These are phyloP conservation scores for Pectinophora gossypiella DNA, from an alignment of 1,140 invertebrate species.

Conservation along the genomic window DNA sequence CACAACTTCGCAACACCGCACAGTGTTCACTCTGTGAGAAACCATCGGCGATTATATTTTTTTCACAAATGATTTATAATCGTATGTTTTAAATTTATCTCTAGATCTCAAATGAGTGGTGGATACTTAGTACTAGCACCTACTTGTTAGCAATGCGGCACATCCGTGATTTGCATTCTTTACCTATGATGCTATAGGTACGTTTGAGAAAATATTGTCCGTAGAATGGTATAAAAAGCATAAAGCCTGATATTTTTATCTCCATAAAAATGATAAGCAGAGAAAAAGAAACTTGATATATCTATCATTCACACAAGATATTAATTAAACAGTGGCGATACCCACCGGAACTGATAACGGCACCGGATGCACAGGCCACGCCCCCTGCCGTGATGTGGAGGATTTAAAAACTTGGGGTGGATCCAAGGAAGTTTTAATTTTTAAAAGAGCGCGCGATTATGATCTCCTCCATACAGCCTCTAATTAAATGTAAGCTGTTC, in stretches of 20 bases:
- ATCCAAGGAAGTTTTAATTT: conserved; percentile 17
- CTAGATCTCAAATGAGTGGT: not conserved
- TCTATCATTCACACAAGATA: conserved; percentile 32
- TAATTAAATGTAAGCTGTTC: conserved; percentile 22
- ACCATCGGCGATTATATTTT: no score
- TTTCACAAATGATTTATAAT: no score
- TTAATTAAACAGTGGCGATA: conserved; percentile 51
- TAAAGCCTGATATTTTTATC: no score
- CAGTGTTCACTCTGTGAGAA: no score
- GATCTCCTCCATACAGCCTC: conserved; percentile 29
- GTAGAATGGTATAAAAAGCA: not conserved
- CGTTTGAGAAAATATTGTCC: not conserved
- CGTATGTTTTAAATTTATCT: no score
- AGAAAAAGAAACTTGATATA: no score
- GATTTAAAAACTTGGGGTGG: conserved; percentile 23
- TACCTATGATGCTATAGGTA: no score
- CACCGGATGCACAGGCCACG: conserved; percentile 42
- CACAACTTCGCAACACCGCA: no score
- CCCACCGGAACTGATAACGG: conserved; percentile 50
- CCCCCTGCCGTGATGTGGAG: conserved; percentile 28
- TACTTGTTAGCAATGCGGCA: not conserved
- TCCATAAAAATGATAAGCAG: no score
- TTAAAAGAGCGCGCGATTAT: conserved; percentile 24
- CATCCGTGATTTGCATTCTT: not conserved
- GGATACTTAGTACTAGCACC: no score